These are phyloP conservation scores for Ctenicera cuprea DNA, from an alignment of 2,888 invertebrate species.

Conservation along the genomic window DNA sequence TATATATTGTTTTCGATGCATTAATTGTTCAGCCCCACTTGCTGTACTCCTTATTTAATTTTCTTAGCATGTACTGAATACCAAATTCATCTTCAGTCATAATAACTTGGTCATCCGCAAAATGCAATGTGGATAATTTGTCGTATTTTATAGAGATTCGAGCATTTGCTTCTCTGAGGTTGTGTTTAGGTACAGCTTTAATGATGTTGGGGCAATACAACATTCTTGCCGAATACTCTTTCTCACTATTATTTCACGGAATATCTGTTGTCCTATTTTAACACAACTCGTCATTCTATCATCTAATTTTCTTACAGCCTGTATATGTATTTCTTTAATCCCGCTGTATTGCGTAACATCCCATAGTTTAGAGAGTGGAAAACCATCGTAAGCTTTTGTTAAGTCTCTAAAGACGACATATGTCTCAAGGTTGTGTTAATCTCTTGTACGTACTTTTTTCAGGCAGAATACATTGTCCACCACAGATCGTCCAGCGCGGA, in stretches of 20 bases:
- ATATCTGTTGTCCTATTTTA: background rate
- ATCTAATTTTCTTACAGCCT: background rate
- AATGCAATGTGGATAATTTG: background rate
- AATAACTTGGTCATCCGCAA: slow-evolving; percentile 1
- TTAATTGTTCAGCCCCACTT: background rate
- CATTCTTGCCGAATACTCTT: background rate
- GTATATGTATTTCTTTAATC: background rate
- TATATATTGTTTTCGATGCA: background rate
- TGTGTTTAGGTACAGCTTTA: background rate
- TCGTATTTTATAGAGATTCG: background rate
- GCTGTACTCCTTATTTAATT: background rate
- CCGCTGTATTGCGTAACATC: background rate
- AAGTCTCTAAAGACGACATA: background rate
- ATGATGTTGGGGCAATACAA: slow-evolving; percentile 1
- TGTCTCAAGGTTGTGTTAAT: background rate
- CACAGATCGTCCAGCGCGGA: no score
- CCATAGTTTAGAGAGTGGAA: background rate
- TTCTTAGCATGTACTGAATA: background rate
- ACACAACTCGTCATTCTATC: background rate
- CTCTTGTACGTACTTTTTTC: background rate
- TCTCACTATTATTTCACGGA: background rate
- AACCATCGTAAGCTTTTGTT: background rate
- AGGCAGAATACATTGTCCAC: background rate
- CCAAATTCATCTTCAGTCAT: background rate
- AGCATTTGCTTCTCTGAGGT: background rate